Evolutionary conservation across 2,888 invertebrate genomes (phyloP), one percentile per base, ranked within the genome.

Genomic region (Quadroppia sp.): DNA sequence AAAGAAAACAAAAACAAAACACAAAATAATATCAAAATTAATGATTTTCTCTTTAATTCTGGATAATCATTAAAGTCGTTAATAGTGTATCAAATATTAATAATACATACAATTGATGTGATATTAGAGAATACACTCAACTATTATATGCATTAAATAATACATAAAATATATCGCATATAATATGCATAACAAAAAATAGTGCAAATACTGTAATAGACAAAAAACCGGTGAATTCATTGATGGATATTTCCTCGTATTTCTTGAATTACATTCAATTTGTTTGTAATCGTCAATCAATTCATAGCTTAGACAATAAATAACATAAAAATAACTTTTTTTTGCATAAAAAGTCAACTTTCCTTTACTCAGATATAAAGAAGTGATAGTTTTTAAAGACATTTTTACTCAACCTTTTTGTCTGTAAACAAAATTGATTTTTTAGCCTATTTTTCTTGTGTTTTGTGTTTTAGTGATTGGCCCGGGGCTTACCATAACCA

Each of bases 281-380:
- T 15, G 69, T 45, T 67, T 20, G 42, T 45, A 69, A 69, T 69
- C 42, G 45, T 69, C 69, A 25, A 69, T 69, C 69, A 69, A 69
- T 42, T 45, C 69, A 20, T 20, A 53, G 53, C 17, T 53, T 9
- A 53, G 53, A 45, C 15, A 45, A 45, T 45, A 45, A 25, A 53
- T 53, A 53, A 20, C n/a, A 53, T 20, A 53, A 20, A 50, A 15
- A n/a, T 7, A 50, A 4, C 15, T 50, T 50, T 50, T 50, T 32
- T 56, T 30, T 28, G 28, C 28, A 56, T 15, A 56, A 28, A 56
- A 56, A 56, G 56, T 56, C 17, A 9, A 56, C 56, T 56, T 13
- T 30, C 17, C 23, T 56, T 56, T 53, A 3, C 6, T 11, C 23
- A 23, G 11, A 53, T 23, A 56, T 56, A 28, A 56, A 23, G 23